Evolutionary conservation across 1,140 invertebrate genomes (phyloP), one percentile per base, ranked within the genome.

Genomic region (Steinernema feltiae): DNA sequence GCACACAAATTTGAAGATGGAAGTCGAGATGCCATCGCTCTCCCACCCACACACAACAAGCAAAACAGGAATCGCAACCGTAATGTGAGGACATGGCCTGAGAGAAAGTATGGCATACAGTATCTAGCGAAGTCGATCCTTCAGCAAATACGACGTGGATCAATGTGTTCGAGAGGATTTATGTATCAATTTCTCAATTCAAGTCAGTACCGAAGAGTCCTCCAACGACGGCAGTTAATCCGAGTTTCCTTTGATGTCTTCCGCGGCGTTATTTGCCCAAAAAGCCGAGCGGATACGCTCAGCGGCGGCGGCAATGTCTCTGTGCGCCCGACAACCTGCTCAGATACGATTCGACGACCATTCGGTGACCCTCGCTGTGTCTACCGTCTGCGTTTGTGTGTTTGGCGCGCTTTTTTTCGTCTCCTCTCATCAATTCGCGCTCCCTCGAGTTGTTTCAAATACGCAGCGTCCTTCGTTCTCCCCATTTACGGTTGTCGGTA

Each of bases 381-480:
- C 24, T 63, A 3, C 18, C 35, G 35, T 21, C 24, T 21, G 53
- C 53, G 24, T 63, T 63, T 63, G 53, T 63, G 24, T 27, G 7
- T 63, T 63, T 63, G 53, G 53, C 53, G 53, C 53, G 53, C 53
- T 63, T 63, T 63, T 63, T 63, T 7, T 63, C 53, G 53, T 27
- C 12, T 15, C 53, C 53, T 7, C 53, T 63, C 53, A 63, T 63
- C 24, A 63, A 17, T n/a, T n/a, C 24, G 12, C 53, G 15, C 12
- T 63, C 24, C 53, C 7, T 17, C 53, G 24, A 63, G 53, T 21
- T 63, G 15, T 63, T 63, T 63, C 53, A 63, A 27, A n/a, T n/a
- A n/a, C n/a, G n/a, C n/a, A n/a, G n/a, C n/a, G n/a, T 63, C 15
- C 53, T 7, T 21, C 24, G 7, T 63, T 63, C 18, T 41, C 18